These are phyloP conservation scores for Microctenopoma steveboyesi DNA, from an alignment of 2,797 vertebrate genomes.

Conservation along the genomic window DNA sequence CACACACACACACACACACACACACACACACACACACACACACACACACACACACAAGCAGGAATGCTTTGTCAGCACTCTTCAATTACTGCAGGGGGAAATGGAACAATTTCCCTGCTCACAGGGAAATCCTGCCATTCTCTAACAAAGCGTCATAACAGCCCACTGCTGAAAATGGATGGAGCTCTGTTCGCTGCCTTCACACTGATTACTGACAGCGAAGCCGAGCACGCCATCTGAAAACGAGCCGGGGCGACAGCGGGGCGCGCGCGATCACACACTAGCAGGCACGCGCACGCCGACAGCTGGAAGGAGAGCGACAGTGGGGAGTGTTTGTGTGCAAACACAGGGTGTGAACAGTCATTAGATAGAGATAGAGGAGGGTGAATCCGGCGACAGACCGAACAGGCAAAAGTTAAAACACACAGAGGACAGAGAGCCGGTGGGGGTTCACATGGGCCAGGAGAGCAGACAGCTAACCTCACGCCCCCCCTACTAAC, in stretches of 20 bases:
- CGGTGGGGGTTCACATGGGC: constrained; percentile 60
- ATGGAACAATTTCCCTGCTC: constrained; percentile 72
- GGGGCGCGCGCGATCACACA: constrained; percentile 9
- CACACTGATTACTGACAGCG: constrained; percentile 52
- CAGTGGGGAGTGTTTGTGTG: constrained; percentile 74
- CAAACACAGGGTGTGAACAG: constrained; percentile 76
- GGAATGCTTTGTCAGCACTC: constrained; percentile 79
- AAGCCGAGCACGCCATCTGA: constrained; percentile 34
- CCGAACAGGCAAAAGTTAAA: constrained; percentile 62
- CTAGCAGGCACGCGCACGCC: constrained; percentile 49
- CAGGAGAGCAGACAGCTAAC: constrained; percentile 53
- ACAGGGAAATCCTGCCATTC: constrained; percentile 83
- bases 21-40: constrained; percentile 3
- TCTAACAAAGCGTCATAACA: constrained; percentile 67
- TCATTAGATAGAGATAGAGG: constrained; percentile 62
- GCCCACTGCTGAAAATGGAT: constrained; percentile 54
- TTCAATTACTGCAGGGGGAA: constrained; percentile 71
- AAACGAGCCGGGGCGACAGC: constrained; percentile 19
- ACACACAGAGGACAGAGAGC: constrained; percentile 47
- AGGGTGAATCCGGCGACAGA: constrained; percentile 57
- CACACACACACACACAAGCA: constrained; percentile 17
- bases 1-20: too few relatives aligned
- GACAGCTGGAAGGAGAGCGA: constrained; percentile 64
- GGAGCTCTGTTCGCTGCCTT: constrained; percentile 28
- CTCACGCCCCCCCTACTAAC: constrained; percentile 51